Conservation (phyloP, 2,797 vertebrate species). For the Pangasius sanitwongsei region DNA sequence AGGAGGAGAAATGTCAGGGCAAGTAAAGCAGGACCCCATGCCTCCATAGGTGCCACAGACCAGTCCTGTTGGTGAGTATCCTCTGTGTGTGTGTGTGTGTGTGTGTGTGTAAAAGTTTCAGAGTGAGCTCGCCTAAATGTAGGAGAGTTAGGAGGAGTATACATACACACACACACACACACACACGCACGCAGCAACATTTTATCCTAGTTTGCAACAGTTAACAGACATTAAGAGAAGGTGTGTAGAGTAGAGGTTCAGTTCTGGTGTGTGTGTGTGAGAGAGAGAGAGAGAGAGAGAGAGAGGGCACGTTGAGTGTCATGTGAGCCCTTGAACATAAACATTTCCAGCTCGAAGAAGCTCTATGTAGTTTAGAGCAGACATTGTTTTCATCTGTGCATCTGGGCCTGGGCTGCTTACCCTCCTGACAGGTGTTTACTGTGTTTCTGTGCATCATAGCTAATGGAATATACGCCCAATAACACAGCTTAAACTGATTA, state of each 20-base stretch:
- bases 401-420: too few species aligned
- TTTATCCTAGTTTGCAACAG: neutral
- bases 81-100: neutral
- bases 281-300: too few species aligned
- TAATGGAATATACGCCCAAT: neutral
- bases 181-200: too few species aligned
- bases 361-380: neutral
- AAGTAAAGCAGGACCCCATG: conserved; percentile 74
- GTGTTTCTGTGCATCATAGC: neutral
- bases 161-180: too few species aligned
- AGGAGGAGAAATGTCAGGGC: conserved; percentile 70
- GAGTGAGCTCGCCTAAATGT: neutral
- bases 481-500: neutral
- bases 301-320: neutral
- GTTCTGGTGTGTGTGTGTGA: neutral
- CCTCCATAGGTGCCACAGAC: conserved; percentile 73
- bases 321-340: conserved; percentile 8
- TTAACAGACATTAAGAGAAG: neutral
- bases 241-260: neutral
- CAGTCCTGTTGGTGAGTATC: conserved; percentile 72
- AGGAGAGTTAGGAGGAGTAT: too few species aligned
- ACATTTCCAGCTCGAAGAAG: neutral
- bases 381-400: neutral
- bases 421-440: neutral
- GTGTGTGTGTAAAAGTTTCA: neutral